Percentiles rank a stretch among this genome's conserved stretches.
Conservation (phyloP, 2,113 vertebrate genomes). For the Microtus richardsoni region DNA sequence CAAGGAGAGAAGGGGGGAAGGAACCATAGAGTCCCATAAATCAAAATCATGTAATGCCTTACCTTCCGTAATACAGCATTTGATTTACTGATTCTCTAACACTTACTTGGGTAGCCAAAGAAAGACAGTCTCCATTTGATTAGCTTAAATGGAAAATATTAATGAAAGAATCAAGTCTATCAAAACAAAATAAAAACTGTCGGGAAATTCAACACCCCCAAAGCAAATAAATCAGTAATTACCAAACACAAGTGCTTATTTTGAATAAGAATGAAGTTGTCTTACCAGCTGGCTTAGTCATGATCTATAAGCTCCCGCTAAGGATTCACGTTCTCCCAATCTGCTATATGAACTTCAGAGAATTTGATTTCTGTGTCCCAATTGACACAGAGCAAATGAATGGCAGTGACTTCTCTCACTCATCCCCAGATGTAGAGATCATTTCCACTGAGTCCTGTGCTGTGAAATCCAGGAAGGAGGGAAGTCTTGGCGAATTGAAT, state of each 20-base stretch:
- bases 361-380: background rate
- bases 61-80: background rate
- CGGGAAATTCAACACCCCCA: background rate
- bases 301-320: background rate
- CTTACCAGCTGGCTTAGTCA: background rate
- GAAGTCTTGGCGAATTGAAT: background rate
- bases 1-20: background rate
- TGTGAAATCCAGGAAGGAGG: background rate
- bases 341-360: background rate
- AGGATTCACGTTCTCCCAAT: background rate
- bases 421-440: accelerated
- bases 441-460: background rate
- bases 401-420: background rate
- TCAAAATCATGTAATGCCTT: background rate
- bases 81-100: background rate
- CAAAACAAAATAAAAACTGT: background rate
- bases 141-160: background rate
- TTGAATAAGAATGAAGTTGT: background rate
- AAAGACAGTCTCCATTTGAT: background rate
- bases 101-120: background rate
- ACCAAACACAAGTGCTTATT: background rate
- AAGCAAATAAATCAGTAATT: background rate
- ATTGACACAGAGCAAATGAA: background rate
- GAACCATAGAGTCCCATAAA: background rate
- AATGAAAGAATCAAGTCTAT: background rate